Evolutionary conservation across 2,797 vertebrate genomes (phyloP).

Genomic region (Typhlichthys subterraneus): DNA sequence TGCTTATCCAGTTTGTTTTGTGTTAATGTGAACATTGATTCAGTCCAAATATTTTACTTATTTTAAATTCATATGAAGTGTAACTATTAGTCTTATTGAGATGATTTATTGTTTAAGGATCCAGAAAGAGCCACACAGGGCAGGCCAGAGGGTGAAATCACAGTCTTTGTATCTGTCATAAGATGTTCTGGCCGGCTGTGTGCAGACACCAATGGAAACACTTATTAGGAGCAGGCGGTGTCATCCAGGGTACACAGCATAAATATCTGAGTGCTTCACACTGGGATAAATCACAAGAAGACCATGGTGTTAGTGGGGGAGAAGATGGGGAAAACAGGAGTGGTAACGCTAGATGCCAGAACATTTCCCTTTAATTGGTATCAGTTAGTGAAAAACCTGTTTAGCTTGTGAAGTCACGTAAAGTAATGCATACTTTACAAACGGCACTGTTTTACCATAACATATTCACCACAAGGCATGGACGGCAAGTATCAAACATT

Average conservation of each 20-base stretch:
- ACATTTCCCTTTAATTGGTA: conserved; percentile 8
- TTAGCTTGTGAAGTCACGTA: conserved; percentile 11
- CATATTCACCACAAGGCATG: not conserved
- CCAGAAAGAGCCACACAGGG: conserved; percentile 38
- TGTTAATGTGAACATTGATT: too few relatives aligned
- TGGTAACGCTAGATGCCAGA: conserved; percentile 41
- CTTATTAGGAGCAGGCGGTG: conserved; percentile 72
- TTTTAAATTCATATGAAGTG: not conserved
- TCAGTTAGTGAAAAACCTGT: conserved; percentile 9
- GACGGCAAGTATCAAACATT: not conserved
- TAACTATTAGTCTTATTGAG: conserved; percentile 6
- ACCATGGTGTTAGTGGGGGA: conserved; percentile 28
- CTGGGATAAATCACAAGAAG: conserved; percentile 63
- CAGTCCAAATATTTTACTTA: too few relatives aligned
- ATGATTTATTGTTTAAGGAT: conserved; percentile 11
- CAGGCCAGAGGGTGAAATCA: conserved; percentile 36
- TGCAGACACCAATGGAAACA: conserved; percentile 62
- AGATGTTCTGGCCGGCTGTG: conserved; percentile 43
- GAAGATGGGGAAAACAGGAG: conserved; percentile 61
- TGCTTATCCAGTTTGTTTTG: too few relatives aligned
- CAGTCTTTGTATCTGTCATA: conserved; percentile 32
- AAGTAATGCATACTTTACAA: conserved; percentile 6
- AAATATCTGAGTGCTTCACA: conserved; percentile 59
- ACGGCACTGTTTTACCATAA: conserved; percentile 1
- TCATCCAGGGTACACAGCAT: conserved; percentile 63